Base-by-base conservation (phyloP, 2,113 vertebrate genomes). In the Paedocypris sp. region DNA sequence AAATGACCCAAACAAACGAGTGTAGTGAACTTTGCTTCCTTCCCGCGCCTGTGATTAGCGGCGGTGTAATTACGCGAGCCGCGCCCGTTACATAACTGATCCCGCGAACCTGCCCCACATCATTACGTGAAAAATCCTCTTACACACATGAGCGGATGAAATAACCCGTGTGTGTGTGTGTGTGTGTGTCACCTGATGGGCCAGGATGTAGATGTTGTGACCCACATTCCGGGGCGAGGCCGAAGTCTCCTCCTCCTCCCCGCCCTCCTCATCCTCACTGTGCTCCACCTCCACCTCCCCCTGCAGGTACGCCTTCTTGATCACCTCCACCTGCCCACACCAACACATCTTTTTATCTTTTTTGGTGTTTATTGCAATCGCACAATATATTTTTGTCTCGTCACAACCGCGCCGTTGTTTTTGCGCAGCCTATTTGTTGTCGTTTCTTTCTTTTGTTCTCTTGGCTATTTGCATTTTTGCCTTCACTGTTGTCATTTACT, bases 241-340 rank as follows among this genome's bases (percentile, higher is more conserved):
- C 0, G 91, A 88, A 2, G n/a, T n/a, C n/a, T 90, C 87, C 7
- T 97, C 94, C 60, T 98, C 94, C 1, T 92, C 89, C 0, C 77
- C 87, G 35, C 93, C 91, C 1, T 93, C 93, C 2, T 81, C 87
- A 29, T 92, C 93, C 61, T 88, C 87, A 0, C 83, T 83, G 39
- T 90, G 91, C 71, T 93, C 91, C 64, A 91, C 90, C 64, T 93
- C 93, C 28, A 95, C 86, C 68, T 96, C 95, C 0, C 94, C 94
- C 58, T 99, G 95, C 78, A 94, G 80, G 74, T 95, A 99, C 19
- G 95, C 95, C 74, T 98, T 99, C 82, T 98, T 98, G 68, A 99
- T 98, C 75, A 99, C 94, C 57, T 98, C 95, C 80, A 99, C 95
- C 95, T 99, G 75, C n/a, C n/a, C 51, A 36, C 8, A 41, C 22